Evolutionary conservation across 2,888 invertebrate species (phyloP).

Genomic region (Chironomus tentans): DNA sequence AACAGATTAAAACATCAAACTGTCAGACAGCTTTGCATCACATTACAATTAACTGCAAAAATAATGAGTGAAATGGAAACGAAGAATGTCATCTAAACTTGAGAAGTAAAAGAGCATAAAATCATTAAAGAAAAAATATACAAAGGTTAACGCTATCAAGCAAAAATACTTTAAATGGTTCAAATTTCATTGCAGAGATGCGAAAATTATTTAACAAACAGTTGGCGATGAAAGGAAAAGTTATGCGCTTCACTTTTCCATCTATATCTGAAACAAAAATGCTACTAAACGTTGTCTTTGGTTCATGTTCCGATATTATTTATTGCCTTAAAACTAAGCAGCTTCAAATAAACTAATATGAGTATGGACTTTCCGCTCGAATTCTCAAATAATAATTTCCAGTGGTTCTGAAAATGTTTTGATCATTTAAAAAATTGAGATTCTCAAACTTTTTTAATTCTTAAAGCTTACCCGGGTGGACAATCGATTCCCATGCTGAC

Average conservation of each 20-base stretch:
- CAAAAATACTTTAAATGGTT: no score
- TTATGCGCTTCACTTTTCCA: no score
- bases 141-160: background rate
- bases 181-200: no score
- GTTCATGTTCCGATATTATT: no score
- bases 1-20: no score
- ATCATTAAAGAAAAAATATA: background rate
- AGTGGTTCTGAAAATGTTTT: slow-evolving; percentile 32
- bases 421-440: background rate
- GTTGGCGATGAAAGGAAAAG: background rate
- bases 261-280: no score
- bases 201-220: no score
- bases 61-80: background rate
- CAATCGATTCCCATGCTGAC: slow-evolving; percentile 38
- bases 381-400: slow-evolving; percentile 41
- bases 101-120: background rate
- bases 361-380: slow-evolving; percentile 37
- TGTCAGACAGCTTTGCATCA: background rate
- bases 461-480: slow-evolving; percentile 34
- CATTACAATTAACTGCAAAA: background rate
- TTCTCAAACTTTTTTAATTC: background rate
- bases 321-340: background rate
- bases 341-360: background rate
- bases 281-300: no score
- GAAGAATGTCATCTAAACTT: background rate